Base-by-base conservation (phyloP, 2,888 invertebrate genomes). In the Polyommatus iphigenia region DNA sequence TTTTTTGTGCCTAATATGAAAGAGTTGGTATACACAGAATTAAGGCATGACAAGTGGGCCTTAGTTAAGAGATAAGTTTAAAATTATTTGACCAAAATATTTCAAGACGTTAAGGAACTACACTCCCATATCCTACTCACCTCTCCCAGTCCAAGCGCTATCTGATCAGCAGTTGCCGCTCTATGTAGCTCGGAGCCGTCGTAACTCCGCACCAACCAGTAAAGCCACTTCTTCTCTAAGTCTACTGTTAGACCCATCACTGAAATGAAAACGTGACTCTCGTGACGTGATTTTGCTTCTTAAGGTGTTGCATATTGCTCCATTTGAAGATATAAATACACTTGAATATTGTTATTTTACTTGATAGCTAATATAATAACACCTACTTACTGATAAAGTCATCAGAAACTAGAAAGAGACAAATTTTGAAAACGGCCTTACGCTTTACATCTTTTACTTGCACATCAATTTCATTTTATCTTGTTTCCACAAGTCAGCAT, bases 181-280 rank as follows among this genome's bases (percentile, higher is more conserved):
- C 95, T 94, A 85, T 96, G 97, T 36, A 98, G 91, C 83, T 95
- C 96, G 0, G 97, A 97, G 15, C 97, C 97, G 84, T 97, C 96
- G 82, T 96, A 96, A 82, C 97, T 97, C 82, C 97, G 92, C 0
- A 97, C 96, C 80, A 98, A 96, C 98, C 98, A 99, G 86, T 97
- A 98, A 10, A 98, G 94, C 87, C 95, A 95, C 85, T 96, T 96
- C 85, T 95, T 96, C 83, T 97, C 96, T 77, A 97, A 94, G 87
- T 99, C 98, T 79, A 98, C 90, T 0, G 98, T 97, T 76, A 99
- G 92, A 0, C 98, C 98, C 95, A 97, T 97, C 3, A 98, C 97
- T 96, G 84, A 75, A 95, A 94, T 73, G 4, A 62, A 24, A 67
- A 46, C 3, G 7, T 15, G 6, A 13, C 1, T 5, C 29, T 67